Evolutionary conservation across 2,113 vertebrate genomes (phyloP), one percentile per base, ranked within the genome.

Genomic region (Lampris incognitus): DNA sequence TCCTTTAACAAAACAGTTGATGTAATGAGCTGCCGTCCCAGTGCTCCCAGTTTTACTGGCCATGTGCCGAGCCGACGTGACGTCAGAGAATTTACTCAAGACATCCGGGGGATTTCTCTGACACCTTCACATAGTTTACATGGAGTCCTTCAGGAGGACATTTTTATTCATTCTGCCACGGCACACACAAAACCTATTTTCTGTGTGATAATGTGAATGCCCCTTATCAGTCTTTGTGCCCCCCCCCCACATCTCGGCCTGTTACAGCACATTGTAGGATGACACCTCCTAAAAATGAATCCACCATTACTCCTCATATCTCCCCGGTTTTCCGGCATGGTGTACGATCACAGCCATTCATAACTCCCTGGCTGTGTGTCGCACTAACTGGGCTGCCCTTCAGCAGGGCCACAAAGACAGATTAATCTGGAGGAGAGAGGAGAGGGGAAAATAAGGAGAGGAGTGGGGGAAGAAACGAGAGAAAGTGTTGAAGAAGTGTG

Each of bases 291-390:
- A 59, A 8, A 63, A 83, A 74, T 71, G 61, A 85, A 86, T 76
- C 69, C 62, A 42, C 74, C 51, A 66, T 77, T 86, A 72, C 72
- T 72, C 10, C 0, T 56, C 48, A 41, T 66, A 41, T 63, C 48
- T 44, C 11, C 79, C 50, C 76, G 39, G 11, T 64, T 85, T 74
- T 71, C 5, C 3, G 39, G 56, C 1, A 74, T 64, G 44, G 65
- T 52, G 56, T 64, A 58, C 66, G 76, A 83, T 82, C 9, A 7
- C n/a, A 72, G 74, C 69, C 83, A 86, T 87, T 81, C 84, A 79
- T 79, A 85, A 78, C 46, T 70, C 66, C 68, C 58, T 3, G 59
- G 48, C 69, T 84, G 67, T 52, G 76, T 58, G 24, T 78, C 74
- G 70, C 71, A 54, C 40, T 66, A 87, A 81, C 72, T 82, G 67